Evolutionary conservation across 2,888 invertebrate genomes (phyloP).

Genomic region (Sthenelais limicola): DNA sequence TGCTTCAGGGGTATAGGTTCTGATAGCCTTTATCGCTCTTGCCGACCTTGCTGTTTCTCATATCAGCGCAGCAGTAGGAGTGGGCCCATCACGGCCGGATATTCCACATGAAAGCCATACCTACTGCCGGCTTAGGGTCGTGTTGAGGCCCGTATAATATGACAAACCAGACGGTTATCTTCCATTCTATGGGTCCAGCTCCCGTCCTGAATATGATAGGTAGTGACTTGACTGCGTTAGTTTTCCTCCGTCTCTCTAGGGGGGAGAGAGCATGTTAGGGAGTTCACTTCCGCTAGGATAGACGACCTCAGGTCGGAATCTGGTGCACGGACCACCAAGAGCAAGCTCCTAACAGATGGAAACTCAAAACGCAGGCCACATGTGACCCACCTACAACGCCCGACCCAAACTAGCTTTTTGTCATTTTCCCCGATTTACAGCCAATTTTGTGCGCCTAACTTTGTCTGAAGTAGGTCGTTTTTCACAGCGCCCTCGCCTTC

Average conservation of each 20-base stretch:
- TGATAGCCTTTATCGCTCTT: slow-evolving; percentile 24
- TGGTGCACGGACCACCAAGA: no score
- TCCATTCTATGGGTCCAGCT: neutral
- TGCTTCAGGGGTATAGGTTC: no score
- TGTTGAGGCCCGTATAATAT: neutral
- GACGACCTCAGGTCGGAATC: slow-evolving; percentile 20
- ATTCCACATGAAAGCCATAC: slow-evolving; percentile 1
- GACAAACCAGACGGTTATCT: neutral
- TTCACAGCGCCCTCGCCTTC: no score
- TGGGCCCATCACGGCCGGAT: neutral
- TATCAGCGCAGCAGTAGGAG: slow-evolving; percentile 11
- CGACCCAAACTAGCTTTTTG: neutral
- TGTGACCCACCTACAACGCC: slow-evolving; percentile 27
- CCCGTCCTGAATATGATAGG: neutral
- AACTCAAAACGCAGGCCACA: slow-evolving; percentile 17
- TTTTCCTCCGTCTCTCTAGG: neutral
- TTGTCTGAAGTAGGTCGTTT: slow-evolving; percentile 37
- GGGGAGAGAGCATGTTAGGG: neutral
- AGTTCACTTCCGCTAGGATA: slow-evolving; percentile 27
- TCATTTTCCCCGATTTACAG: slow-evolving; percentile 31
- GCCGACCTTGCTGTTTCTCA: slow-evolving; percentile 32
- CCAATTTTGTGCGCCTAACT: slow-evolving; percentile 20
- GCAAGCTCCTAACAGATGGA: slow-evolving; percentile 33
- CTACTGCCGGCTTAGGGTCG: neutral
- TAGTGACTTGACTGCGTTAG: neutral